These are phyloP conservation scores for Galbula dea DNA, from an alignment of 2,113 vertebrate genomes.

Conservation along the genomic window DNA sequence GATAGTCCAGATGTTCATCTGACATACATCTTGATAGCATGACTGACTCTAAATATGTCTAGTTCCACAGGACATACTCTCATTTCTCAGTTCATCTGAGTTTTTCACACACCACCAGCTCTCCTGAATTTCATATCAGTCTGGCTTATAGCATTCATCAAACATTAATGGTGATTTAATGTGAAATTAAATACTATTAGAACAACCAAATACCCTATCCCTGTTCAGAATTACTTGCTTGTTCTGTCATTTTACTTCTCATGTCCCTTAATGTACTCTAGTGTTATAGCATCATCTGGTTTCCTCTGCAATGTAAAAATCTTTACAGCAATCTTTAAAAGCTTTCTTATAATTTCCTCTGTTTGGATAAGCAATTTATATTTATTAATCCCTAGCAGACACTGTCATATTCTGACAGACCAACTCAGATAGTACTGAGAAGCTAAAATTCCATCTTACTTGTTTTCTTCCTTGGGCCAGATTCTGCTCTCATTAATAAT, in stretches of 20 bases:
- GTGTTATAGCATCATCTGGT: background rate
- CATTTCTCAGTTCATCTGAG: background rate
- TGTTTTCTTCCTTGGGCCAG: background rate
- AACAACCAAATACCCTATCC: background rate
- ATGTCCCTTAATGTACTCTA: background rate
- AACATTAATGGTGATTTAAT: background rate
- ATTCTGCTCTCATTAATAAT: background rate
- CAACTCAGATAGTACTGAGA: background rate
- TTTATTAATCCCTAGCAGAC: background rate
- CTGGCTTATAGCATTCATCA: background rate
- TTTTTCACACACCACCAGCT: background rate
- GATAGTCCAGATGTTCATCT: background rate
- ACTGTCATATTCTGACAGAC: background rate
- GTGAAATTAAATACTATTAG: background rate
- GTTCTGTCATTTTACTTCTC: background rate
- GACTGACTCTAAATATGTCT: background rate
- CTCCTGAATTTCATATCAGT: background rate
- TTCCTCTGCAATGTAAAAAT: conserved; percentile 13
- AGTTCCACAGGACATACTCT: background rate
- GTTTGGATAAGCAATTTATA: conserved; percentile 13
- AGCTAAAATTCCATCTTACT: background rate
- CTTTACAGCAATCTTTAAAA: background rate
- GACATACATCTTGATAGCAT: background rate
- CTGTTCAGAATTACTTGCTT: background rate
- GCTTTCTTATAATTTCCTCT: background rate